A percentile compares a stretch with the other conserved stretches of the same genome.
phyloP scores from a whole-genome alignment of 2,113 vertebrate species.

The Chlorodrepanis virens region DNA sequence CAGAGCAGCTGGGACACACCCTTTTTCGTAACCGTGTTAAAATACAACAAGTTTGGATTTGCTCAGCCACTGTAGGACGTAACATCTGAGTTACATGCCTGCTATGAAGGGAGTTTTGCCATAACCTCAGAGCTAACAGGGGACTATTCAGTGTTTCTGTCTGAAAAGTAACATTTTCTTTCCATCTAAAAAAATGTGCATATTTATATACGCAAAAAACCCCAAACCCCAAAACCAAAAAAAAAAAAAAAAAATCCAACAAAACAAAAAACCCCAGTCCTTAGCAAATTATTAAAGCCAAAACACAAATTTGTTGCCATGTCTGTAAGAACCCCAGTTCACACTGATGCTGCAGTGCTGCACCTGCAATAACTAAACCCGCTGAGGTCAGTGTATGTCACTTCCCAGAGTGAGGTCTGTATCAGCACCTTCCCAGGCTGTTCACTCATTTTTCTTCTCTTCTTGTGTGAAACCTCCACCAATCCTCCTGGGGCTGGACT shows the following conservation, averaged over 20 bases:
- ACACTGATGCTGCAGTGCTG: background rate
- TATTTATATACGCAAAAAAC: background rate
- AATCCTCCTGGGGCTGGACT: background rate
- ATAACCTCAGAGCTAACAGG: background rate
- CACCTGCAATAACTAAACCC: background rate
- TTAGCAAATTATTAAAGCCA: background rate
- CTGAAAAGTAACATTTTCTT: background rate
- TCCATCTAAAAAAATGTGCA: constrained; percentile 5
- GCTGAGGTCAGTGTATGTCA: fast-evolving
- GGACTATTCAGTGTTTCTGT: background rate
- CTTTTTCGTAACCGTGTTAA: constrained; percentile 18
- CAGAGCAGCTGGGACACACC: constrained; percentile 7
- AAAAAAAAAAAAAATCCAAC: background rate
- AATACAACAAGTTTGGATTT: constrained; percentile 65
- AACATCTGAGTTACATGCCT: constrained; percentile 32
- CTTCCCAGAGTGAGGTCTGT: background rate
- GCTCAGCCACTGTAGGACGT: constrained; percentile 32
- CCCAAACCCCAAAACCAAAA: background rate
- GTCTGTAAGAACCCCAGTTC: background rate
- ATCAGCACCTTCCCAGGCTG: background rate
- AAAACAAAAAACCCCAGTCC: background rate
- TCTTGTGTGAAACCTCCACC: background rate
- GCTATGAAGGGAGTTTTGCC: background rate
- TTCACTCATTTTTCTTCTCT: background rate
- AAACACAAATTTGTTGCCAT: background rate